phyloP scores from a whole-genome alignment of 2,113 vertebrate genomes.

The Himantopus leucocephalus region DNA sequence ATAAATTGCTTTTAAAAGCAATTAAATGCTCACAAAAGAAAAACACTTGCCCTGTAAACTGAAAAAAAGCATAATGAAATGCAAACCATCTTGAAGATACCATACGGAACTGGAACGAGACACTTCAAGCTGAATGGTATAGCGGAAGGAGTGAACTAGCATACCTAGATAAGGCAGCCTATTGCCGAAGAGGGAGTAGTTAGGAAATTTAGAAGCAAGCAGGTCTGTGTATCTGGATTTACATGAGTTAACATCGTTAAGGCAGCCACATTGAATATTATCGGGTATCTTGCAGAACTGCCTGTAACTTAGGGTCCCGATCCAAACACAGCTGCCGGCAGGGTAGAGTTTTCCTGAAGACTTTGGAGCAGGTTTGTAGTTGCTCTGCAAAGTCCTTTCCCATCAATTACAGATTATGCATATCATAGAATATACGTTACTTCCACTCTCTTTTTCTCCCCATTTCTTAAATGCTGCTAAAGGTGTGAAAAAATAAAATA shows the following conservation, averaged over 20 bases:
- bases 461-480: not conserved
- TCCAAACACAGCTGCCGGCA: not conserved
- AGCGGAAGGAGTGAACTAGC: not conserved
- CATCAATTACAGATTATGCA: not conserved
- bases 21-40: slow-evolving; percentile 21
- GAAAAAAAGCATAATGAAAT: not conserved
- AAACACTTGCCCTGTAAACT: not conserved
- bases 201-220: not conserved
- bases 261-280: not conserved
- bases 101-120: not conserved
- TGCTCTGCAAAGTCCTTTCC: not conserved
- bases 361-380: not conserved
- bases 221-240: not conserved
- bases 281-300: not conserved
- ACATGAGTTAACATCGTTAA: not conserved
- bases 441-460: not conserved
- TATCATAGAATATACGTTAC: fast-evolving
- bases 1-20: slow-evolving; percentile 3
- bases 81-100: not conserved
- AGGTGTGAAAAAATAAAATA: not conserved
- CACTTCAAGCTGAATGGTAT: not conserved
- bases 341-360: not conserved
- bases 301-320: not conserved
- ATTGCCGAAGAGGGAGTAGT: not conserved
- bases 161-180: not conserved